These are phyloP conservation scores for Rotaria magnacalcarata DNA, from an alignment of 2,888 invertebrate species.

Conservation along the genomic window DNA sequence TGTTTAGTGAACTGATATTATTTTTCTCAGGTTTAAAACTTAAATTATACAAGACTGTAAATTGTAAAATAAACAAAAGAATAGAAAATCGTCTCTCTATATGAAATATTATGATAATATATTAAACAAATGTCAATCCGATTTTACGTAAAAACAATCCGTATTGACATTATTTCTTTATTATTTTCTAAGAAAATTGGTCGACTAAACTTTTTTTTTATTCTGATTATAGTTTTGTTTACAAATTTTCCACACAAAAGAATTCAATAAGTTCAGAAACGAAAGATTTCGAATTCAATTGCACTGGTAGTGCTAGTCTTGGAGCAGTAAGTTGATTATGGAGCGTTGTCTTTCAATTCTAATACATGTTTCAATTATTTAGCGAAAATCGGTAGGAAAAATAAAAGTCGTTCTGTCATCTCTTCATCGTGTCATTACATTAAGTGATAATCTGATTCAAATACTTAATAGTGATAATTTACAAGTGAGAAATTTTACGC, in stretches of 20 bases:
- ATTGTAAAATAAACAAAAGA: too few relatives aligned
- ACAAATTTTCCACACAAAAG: background rate
- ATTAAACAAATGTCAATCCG: background rate
- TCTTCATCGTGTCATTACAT: background rate
- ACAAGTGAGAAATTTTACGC: background rate
- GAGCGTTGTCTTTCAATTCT: background rate
- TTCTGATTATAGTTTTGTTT: background rate
- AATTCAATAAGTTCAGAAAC: background rate
- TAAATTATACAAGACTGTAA: too few relatives aligned
- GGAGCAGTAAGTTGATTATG: background rate
- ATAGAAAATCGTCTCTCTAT: too few relatives aligned
- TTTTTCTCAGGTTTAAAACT: too few relatives aligned
- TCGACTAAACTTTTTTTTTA: background rate
- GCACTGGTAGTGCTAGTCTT: background rate
- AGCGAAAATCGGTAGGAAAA: conserved; percentile 5
- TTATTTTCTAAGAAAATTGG: background rate
- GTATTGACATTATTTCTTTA: background rate
- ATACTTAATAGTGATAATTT: background rate
- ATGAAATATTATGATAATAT: background rate
- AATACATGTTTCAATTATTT: background rate
- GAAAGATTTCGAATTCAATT: background rate
- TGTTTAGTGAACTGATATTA: too few relatives aligned
- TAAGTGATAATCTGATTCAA: conserved; percentile 24
- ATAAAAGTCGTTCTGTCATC: background rate
- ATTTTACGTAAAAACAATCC: background rate